Base-by-base conservation (phyloP, 2,888 invertebrate genomes). In the Pristionchus exspectatus region DNA sequence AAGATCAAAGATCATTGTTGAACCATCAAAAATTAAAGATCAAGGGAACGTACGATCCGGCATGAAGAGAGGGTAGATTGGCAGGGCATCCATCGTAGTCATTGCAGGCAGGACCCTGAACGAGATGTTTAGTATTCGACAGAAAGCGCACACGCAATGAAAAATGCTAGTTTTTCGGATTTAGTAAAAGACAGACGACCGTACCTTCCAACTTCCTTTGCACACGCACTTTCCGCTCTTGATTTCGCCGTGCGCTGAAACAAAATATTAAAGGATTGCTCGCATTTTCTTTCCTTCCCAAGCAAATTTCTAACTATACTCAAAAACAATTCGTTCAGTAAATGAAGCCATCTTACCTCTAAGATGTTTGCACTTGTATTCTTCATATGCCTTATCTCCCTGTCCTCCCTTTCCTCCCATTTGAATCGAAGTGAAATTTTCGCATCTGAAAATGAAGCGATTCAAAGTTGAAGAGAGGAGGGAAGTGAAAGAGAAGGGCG, bases 1-100 rank as follows among this genome's bases (percentile, higher is more conserved):
- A 93, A 92, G 66, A 63, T 81, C 30, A 74, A 81, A 74, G 18
- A 21, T 30, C 30, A 59, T 24, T 24, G 30, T 44, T 4, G 4
- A 24, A 77, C 10, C 24, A 9, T 44, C 2, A 77, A 1, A 44
- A 21, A 38, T 24, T 44, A 44, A 44, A 81, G 81, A 81, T 81
- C 54, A 81, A 50, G 44, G 24, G 24, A 81, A 69, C 87, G 12
- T 24, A 87, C 87, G 33, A n/a, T 50, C 30, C 27, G 21, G 24
- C 16, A 18, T 24, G 38, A 16, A 85, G 84, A 5, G 59, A 85
- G 21, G 56, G 84, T 16, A 21, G 54, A 24, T 69, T 69, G 14
- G 27, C n/a, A 18, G 66, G 69, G 56, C 88, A 88, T 59, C 88
- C 88, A 18, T 74, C 56, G 88, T 59, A 72, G 12, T 74, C 88